Evolutionary conservation across 2,888 invertebrate genomes (phyloP), one percentile per base, ranked within the genome.

Genomic region (Nephrocerus scutellatus): DNA sequence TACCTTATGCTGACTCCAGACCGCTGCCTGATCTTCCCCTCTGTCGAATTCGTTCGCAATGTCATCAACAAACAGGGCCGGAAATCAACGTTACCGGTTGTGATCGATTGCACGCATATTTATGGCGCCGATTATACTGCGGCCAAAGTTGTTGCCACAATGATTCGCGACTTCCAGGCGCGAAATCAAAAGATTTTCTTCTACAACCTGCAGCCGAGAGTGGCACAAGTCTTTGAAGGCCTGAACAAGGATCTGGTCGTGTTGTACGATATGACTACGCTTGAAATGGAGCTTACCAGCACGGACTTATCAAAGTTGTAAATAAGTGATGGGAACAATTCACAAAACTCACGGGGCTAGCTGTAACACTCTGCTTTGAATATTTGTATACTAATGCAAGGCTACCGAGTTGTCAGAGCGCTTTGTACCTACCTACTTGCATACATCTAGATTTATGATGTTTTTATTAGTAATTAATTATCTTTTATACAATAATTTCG

Each of bases 121-220:
- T 87, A 88, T 69, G 84, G 85, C 47, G 86, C 88, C 4, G 89
- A 90, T 70, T 90, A 80, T 68, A 89, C 88, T 3, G 88, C 89
- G 4, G 88, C 88, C 42, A 82, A 80, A 63, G 84, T 83, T 43
- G 79, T 87, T 49, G 79, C 84, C 58, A 78, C 76, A 49, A 71
- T 87, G 46, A 82, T 83, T 10, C 75, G 75, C 50, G 86, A 86
- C 66, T 87, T 87, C 64, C 77, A 80, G 39, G 72, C 72, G 34
- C 73, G 85, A 35, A 74, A 77, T 32, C 87, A 87, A 67, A 80
- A 83, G 29, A 69, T 87, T 15, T 79, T 83, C 67, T 87, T 87
- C 70, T 87, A 80, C 68, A 86, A 86, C 63, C 72, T 87, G 23
- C 87, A 87, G 64, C 82, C 85, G 1, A 82, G 84, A 45, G 85